Percentiles rank a stretch among this genome's conserved stretches.
phyloP scores from a whole-genome alignment of 2,888 invertebrate genomes.

The Cotesia congregata region DNA sequence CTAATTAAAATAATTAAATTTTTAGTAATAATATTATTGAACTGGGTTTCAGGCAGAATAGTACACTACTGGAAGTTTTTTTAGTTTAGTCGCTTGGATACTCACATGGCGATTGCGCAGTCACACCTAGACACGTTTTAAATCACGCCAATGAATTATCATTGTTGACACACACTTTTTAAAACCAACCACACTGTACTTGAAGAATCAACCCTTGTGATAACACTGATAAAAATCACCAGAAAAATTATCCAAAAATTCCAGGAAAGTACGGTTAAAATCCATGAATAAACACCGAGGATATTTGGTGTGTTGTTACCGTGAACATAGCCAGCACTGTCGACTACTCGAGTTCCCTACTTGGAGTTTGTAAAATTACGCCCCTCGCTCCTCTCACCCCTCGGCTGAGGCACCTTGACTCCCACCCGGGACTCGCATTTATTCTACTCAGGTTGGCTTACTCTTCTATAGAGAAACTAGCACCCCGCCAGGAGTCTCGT shows the following conservation, averaged over 20 bases:
- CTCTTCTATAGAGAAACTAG: constrained; percentile 39
- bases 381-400: constrained; percentile 54
- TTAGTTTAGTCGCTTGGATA: constrained; percentile 49
- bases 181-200: neutral
- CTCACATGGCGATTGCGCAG: constrained; percentile 69
- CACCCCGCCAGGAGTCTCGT: constrained; percentile 34
- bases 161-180: constrained; percentile 34
- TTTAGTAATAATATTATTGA: neutral
- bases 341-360: constrained; percentile 46
- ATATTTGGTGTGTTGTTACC: constrained; percentile 50
- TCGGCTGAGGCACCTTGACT: constrained; percentile 16
- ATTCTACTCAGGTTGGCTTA: constrained; percentile 24
- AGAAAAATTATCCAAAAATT: constrained; percentile 9
- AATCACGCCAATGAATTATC: constrained; percentile 49
- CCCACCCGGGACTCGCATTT: constrained; percentile 19
- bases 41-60: neutral
- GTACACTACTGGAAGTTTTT: constrained; percentile 35
- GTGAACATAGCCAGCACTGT: constrained; percentile 57
- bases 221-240: neutral
- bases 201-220: neutral
- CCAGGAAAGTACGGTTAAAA: constrained; percentile 4
- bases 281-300: constrained; percentile 17
- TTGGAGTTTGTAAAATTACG: constrained; percentile 52
- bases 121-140: constrained; percentile 67
- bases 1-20: no score